Evolutionary conservation across 2,888 invertebrate genomes (phyloP).

Genomic region (Teleogryllus oceanicus): DNA sequence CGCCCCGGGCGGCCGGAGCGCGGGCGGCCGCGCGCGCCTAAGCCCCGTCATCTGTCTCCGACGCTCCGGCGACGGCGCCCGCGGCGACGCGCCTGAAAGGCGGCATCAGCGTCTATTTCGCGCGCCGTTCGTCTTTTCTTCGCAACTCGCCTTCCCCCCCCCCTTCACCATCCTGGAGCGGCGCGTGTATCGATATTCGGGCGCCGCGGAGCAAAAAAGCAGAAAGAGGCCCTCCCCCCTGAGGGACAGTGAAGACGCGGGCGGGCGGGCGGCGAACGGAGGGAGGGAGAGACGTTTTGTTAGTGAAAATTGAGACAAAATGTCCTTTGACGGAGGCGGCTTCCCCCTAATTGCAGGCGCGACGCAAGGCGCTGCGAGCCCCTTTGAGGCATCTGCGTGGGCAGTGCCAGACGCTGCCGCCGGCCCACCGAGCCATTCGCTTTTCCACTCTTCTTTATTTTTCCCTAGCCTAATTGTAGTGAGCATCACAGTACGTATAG

Average conservation of each 20-base stretch:
- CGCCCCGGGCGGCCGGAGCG: neutral
- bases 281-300: neutral
- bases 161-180: neutral
- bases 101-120: slow-evolving; percentile 1
- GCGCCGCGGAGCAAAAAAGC: no score
- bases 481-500: no score
- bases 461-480: no score
- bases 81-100: neutral
- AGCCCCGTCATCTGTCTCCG: neutral
- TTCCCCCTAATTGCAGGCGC: no score
- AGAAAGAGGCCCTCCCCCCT: no score
- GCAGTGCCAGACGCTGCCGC: no score
- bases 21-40: neutral
- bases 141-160: neutral
- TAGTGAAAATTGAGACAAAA: neutral
- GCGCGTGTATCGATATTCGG: slow-evolving; percentile 4
- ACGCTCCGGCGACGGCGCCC: neutral
- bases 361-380: no score
- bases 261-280: neutral
- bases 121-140: slow-evolving; percentile 1
- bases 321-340: neutral
- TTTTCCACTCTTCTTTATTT: no score
- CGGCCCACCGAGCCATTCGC: no score
- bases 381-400: no score
- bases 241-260: no score